Evolutionary conservation across 2,888 invertebrate species (phyloP).

Genomic region (Callyntrura sp.): DNA sequence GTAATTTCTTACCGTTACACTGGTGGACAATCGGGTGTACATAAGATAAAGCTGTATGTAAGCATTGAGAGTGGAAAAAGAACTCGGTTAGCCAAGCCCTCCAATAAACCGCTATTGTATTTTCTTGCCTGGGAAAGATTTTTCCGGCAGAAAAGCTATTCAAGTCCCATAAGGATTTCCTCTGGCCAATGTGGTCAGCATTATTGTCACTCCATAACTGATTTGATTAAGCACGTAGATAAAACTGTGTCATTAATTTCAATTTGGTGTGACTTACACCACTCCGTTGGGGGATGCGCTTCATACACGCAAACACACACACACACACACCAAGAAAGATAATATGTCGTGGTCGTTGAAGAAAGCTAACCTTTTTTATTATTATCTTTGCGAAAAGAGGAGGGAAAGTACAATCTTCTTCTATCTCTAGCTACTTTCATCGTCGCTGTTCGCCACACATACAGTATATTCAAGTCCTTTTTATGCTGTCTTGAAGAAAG

Average conservation of each 20-base stretch:
- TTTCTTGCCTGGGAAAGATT: not conserved
- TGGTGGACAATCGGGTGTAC: too few relatives aligned
- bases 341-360: not conserved
- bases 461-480: constrained; percentile 34
- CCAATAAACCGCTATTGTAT: not conserved
- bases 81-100: not conserved
- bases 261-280: constrained; percentile 81
- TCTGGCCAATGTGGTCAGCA: constrained; percentile 77
- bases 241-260: constrained; percentile 83
- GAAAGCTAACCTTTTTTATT: constrained; percentile 5
- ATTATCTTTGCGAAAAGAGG: not conserved
- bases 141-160: constrained; percentile 1
- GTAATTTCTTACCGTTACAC: not conserved
- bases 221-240: constrained; percentile 83
- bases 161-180: constrained; percentile 65
- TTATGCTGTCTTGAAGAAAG: constrained; percentile 46
- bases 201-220: constrained; percentile 83
- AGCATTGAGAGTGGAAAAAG: too few relatives aligned
- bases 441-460: not conserved
- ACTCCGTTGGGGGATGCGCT: constrained; percentile 68
- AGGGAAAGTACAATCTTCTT: not conserved
- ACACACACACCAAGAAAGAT: not conserved
- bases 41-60: too few relatives aligned
- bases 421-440: not conserved
- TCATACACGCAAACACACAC: not conserved